Evolutionary conservation across 1,140 invertebrate species (phyloP).

Genomic region (Bombus terrestris): DNA sequence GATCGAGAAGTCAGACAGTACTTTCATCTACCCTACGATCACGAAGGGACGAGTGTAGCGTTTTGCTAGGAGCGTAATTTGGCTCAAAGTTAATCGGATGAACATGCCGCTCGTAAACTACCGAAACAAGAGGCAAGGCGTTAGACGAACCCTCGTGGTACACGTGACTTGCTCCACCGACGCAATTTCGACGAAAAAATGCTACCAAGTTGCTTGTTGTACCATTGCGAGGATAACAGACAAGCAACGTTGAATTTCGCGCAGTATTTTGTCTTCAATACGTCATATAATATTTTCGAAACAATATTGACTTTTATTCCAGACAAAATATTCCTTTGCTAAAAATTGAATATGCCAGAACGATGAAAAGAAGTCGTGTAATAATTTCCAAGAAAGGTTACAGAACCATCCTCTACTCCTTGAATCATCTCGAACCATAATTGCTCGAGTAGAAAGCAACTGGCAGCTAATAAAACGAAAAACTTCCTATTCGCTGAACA

Average conservation of each 20-base stretch:
- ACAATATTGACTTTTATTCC: too few relatives aligned
- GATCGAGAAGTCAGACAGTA: not conserved
- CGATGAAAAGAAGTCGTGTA: too few relatives aligned
- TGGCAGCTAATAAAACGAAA: not conserved
- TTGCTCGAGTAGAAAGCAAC: not conserved
- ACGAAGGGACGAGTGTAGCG: not conserved
- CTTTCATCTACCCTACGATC: not conserved
- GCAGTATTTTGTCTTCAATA: not conserved
- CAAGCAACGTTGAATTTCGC: not conserved
- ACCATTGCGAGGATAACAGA: not conserved
- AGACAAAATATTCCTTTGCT: too few relatives aligned
- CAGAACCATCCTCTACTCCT: too few relatives aligned
- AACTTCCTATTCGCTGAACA: not conserved
- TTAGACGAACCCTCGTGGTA: slow-evolving; percentile 70
- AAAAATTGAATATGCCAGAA: too few relatives aligned
- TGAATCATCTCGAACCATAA: not conserved
- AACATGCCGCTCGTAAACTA: slow-evolving; percentile 74
- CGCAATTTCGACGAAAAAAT: slow-evolving; percentile 75
- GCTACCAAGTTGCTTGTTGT: slow-evolving; percentile 20
- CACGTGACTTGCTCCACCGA: slow-evolving; percentile 66
- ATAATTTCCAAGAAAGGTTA: too few relatives aligned
- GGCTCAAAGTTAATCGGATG: slow-evolving; percentile 61
- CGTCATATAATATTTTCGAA: not conserved
- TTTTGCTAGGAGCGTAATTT: slow-evolving; percentile 46
- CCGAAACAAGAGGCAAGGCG: slow-evolving; percentile 59